These are phyloP conservation scores for Nicator chloris DNA, from an alignment of 2,113 vertebrate genomes.

Conservation along the genomic window DNA sequence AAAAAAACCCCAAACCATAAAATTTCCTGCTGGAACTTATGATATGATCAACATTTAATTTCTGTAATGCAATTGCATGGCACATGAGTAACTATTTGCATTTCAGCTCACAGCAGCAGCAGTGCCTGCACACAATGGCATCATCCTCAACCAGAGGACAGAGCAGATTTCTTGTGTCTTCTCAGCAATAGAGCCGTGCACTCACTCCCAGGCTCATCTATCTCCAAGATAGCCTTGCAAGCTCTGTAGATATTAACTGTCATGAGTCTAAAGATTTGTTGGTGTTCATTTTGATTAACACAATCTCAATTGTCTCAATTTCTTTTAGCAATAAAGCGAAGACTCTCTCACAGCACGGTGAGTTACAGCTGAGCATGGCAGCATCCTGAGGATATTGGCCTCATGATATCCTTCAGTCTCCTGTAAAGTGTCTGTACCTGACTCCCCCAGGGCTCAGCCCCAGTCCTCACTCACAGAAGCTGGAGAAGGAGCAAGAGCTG, in stretches of 20 bases:
- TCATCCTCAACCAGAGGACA: background rate
- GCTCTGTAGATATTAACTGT: background rate
- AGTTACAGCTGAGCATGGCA: background rate
- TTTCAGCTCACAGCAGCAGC: background rate
- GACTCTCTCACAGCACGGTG: background rate
- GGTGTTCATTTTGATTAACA: background rate
- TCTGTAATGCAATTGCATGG: background rate
- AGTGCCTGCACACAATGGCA: background rate
- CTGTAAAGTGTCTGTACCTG: background rate
- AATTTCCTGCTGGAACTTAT: background rate
- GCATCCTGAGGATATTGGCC: background rate
- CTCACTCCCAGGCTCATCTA: background rate
- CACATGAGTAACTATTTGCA: background rate
- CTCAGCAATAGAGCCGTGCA: background rate
- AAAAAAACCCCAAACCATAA: background rate
- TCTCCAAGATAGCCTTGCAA: background rate
- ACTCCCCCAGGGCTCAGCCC: background rate
- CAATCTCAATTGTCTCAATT: background rate
- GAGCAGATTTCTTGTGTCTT: background rate
- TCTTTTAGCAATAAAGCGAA: background rate
- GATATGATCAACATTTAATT: background rate
- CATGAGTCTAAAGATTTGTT: background rate
- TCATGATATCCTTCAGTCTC: background rate
- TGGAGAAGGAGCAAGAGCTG: background rate
- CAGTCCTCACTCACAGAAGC: background rate